Conservation (phyloP, 1,140 invertebrate species). For the Drosophila sp. region DNA sequence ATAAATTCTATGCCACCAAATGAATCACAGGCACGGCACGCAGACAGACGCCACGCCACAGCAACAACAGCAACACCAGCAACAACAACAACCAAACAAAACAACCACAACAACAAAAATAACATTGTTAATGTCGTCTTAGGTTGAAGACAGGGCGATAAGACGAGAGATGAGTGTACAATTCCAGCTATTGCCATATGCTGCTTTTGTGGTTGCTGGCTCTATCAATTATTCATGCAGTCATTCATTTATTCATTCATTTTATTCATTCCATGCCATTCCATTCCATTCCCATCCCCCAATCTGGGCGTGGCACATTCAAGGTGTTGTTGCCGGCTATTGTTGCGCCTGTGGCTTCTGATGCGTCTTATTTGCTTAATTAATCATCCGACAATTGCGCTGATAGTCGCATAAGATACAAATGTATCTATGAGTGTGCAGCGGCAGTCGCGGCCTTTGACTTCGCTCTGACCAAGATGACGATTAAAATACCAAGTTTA, state of each 20-base stretch:
- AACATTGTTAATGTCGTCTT: conserved; percentile 69
- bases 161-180: conserved; percentile 64
- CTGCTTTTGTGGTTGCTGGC: conserved; percentile 48
- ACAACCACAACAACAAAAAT: conserved; percentile 38
- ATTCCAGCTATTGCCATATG: conserved; percentile 58
- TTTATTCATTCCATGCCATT: conserved; percentile 54
- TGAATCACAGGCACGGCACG: conserved; percentile 61
- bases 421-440: conserved; percentile 17
- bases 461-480: neutral
- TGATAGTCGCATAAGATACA: conserved; percentile 51
- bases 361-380: conserved; percentile 60
- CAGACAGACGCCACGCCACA: conserved; percentile 11
- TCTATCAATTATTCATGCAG: conserved; percentile 70
- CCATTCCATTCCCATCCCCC: neutral
- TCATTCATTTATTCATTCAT: conserved; percentile 64
- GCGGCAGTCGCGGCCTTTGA: neutral
- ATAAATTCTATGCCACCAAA: conserved; percentile 61
- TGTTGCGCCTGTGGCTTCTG: conserved; percentile 23
- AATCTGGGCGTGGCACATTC: conserved; percentile 49
- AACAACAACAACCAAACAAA: conserved; percentile 16
- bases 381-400: conserved; percentile 76
- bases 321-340: conserved; percentile 33
- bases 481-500: neutral
- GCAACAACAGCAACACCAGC: conserved; percentile 21
- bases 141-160: conserved; percentile 47